Percentiles rank a stretch among this genome's conserved stretches.
Evolutionary conservation across 2,113 vertebrate genomes (phyloP).

Genomic region (Pseudorasbora parva): DNA sequence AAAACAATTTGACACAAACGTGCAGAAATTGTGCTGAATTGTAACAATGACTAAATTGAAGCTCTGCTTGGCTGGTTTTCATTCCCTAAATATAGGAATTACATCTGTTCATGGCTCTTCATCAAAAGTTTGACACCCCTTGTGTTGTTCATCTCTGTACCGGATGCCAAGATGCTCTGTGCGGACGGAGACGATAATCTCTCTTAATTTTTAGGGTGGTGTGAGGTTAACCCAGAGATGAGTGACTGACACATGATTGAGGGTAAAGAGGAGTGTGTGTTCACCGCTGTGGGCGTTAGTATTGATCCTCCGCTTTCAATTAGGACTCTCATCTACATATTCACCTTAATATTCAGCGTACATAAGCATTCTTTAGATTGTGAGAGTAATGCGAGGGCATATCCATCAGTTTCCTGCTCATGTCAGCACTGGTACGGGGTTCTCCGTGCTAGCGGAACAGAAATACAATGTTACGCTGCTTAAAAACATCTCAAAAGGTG

Average conservation of each 20-base stretch:
- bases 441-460: background rate
- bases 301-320: slow-evolving; percentile 52
- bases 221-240: slow-evolving; percentile 48
- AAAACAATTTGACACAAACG: slow-evolving; percentile 65
- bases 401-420: slow-evolving; percentile 54
- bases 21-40: slow-evolving; percentile 77
- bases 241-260: slow-evolving; percentile 38
- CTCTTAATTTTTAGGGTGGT: slow-evolving; percentile 60
- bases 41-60: slow-evolving; percentile 77
- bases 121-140: slow-evolving; percentile 67
- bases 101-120: slow-evolving; percentile 68
- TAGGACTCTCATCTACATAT: slow-evolving; percentile 59
- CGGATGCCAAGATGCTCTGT: slow-evolving; percentile 22
- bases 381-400: slow-evolving; percentile 36
- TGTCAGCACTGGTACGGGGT: slow-evolving; percentile 38
- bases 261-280: slow-evolving; percentile 24
- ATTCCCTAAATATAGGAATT: slow-evolving; percentile 73
- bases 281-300: slow-evolving; percentile 19
- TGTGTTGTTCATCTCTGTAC: slow-evolving; percentile 58
- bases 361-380: slow-evolving; percentile 52
- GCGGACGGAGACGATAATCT: slow-evolving; percentile 64
- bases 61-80: slow-evolving; percentile 73
- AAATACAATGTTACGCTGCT: no score
- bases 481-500: background rate
- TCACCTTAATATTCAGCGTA: slow-evolving; percentile 54